phyloP scores from a whole-genome alignment of 1,140 invertebrate genomes.

The Elysia chlorotica region DNA sequence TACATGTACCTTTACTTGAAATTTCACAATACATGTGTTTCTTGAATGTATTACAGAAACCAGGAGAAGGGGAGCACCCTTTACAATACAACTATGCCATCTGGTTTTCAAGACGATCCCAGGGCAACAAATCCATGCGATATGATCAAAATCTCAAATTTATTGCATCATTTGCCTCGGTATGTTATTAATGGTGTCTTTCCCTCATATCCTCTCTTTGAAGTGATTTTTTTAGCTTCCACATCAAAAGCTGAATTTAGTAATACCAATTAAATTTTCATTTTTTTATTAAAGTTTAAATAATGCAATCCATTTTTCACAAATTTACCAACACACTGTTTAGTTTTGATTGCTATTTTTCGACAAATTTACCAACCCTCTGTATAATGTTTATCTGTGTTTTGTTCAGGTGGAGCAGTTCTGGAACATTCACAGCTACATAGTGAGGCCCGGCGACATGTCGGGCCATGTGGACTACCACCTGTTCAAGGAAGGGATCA shows the following conservation, averaged over 20 bases:
- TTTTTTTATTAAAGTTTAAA: no score
- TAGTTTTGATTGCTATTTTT: no score
- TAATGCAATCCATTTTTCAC: no score
- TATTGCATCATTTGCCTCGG: slow-evolving; percentile 71
- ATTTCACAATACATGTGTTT: neutral
- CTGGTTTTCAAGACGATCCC: slow-evolving; percentile 82
- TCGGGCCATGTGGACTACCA: slow-evolving; percentile 92
- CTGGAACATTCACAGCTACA: slow-evolving; percentile 92
- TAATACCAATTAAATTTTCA: no score
- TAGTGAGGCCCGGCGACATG: slow-evolving; percentile 77
- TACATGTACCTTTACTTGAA: neutral
- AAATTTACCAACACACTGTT: no score
- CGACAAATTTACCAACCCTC: no score
- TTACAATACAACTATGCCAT: slow-evolving; percentile 88
- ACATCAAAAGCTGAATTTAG: no score
- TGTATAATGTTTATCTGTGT: neutral
- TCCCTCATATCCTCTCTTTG: no score
- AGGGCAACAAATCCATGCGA: slow-evolving; percentile 69
- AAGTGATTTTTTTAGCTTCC: no score
- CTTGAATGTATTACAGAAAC: slow-evolving; percentile 37
- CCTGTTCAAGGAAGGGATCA: slow-evolving; percentile 97
- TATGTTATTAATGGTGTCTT: no score
- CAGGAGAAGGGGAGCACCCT: slow-evolving; percentile 76
- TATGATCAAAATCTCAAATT: slow-evolving; percentile 80
- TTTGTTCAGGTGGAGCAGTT: slow-evolving; percentile 84